Evolutionary conservation across 2,888 invertebrate species (phyloP).

Genomic region (Onthophagus sagittarius): DNA sequence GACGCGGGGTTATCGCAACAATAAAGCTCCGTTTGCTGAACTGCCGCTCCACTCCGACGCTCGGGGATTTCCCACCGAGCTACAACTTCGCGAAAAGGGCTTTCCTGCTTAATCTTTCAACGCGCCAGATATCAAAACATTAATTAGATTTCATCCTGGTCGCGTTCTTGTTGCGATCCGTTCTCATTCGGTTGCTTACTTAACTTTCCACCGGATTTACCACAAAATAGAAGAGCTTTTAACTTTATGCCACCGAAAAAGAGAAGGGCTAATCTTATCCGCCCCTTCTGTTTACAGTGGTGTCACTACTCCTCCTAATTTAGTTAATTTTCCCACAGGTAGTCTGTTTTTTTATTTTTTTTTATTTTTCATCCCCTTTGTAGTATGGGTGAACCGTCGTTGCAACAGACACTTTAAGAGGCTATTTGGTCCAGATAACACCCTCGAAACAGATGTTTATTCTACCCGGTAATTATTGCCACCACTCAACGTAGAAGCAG

Average conservation of each 20-base stretch:
- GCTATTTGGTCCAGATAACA: neutral
- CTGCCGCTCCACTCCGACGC: neutral
- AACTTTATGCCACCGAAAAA: neutral
- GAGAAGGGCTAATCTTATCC: neutral
- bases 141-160: neutral
- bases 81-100: neutral
- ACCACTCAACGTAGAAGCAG: neutral
- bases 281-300: neutral
- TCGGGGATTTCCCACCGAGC: neutral
- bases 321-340: neutral
- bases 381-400: neutral
- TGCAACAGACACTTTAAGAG: neutral
- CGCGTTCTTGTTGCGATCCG: neutral
- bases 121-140: neutral
- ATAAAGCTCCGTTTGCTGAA: neutral
- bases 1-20: neutral
- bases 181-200: neutral
- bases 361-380: neutral
- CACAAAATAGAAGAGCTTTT: neutral
- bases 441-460: conserved; percentile 9
- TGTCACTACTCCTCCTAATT: neutral
- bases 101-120: neutral
- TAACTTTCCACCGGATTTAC: neutral
- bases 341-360: neutral
- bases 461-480: conserved; percentile 1